These are phyloP conservation scores for Scrobipalpa atriplicella DNA, from an alignment of 2,888 invertebrate species.

Conservation along the genomic window DNA sequence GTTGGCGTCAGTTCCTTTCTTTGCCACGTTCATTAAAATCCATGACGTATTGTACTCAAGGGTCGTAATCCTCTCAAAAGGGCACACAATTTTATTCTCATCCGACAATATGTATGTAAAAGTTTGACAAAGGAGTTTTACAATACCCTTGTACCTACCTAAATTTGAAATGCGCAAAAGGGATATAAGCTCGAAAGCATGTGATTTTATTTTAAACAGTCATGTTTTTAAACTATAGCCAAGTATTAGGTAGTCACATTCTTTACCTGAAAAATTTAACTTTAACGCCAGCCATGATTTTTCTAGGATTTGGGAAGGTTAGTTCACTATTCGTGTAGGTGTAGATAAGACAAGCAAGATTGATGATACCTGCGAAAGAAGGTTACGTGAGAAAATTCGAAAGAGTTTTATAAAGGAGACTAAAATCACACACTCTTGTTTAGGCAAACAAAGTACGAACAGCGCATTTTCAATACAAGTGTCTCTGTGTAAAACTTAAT, in stretches of 20 bases:
- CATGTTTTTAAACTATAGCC: neutral
- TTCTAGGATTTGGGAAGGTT: neutral
- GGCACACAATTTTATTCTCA: slow-evolving; percentile 29
- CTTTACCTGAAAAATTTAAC: neutral
- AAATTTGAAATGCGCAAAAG: neutral
- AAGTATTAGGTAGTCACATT: neutral
- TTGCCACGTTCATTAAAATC: too few species aligned
- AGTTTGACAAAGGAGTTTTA: slow-evolving; percentile 2
- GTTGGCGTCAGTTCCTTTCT: too few species aligned
- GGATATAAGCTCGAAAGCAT: neutral
- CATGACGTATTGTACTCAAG: too few species aligned
- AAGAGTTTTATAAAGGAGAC: neutral
- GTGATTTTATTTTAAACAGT: neutral
- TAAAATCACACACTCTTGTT: too few species aligned
- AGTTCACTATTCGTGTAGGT: neutral
- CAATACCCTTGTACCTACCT: neutral
- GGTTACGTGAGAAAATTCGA: neutral
- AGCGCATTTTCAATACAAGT: too few species aligned
- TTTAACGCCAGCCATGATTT: neutral
- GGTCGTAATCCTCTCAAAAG: slow-evolving; percentile 8
- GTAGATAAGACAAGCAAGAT: neutral
- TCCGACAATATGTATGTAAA: neutral
- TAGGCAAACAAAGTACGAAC: too few species aligned
- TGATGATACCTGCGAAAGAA: neutral
- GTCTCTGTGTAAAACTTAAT: too few species aligned